A percentile compares a stretch with the other conserved stretches of the same genome.
Conservation (phyloP, 1,140 invertebrate genomes). For the Nasonia vitripennis region DNA sequence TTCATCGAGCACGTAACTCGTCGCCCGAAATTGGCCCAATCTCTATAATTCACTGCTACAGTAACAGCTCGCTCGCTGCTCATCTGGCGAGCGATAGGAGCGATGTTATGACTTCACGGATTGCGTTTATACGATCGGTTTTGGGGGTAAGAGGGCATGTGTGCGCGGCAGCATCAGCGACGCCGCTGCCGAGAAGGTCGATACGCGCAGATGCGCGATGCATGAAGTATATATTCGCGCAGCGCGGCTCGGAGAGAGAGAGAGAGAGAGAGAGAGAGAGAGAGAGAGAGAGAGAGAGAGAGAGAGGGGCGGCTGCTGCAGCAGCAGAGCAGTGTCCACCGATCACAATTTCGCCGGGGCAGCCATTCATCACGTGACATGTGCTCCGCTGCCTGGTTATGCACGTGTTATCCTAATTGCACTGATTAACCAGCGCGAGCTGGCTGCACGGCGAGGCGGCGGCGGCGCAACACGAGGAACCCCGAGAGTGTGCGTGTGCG, state of each 20-base stretch:
- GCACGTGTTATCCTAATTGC: conserved; percentile 67
- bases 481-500: not conserved
- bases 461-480: not conserved
- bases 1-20: conserved; percentile 29
- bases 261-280: too few species aligned
- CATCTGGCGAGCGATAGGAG: conserved; percentile 7
- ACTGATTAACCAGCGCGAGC: conserved; percentile 58
- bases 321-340: conserved; percentile 55
- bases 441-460: not conserved
- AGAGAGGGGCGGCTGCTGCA: not conserved
- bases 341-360: conserved; percentile 64
- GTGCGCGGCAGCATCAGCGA: not conserved
- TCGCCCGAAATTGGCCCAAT: conserved; percentile 25
- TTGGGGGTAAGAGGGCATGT: not conserved
- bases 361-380: conserved; percentile 67
- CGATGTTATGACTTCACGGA: conserved; percentile 38
- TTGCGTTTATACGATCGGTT: conserved; percentile 40
- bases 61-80: not conserved
- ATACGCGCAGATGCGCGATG: conserved; percentile 44
- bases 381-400: conserved; percentile 63
- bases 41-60: conserved; percentile 44
- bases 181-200: conserved; percentile 10
- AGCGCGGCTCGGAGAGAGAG: not conserved
- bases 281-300: not conserved
- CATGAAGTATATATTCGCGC: conserved; percentile 27